Percentiles rank a stretch among this genome's conserved stretches.
Evolutionary conservation across 1,140 invertebrate genomes (phyloP).

Genomic region (Drosophila neocordata): DNA sequence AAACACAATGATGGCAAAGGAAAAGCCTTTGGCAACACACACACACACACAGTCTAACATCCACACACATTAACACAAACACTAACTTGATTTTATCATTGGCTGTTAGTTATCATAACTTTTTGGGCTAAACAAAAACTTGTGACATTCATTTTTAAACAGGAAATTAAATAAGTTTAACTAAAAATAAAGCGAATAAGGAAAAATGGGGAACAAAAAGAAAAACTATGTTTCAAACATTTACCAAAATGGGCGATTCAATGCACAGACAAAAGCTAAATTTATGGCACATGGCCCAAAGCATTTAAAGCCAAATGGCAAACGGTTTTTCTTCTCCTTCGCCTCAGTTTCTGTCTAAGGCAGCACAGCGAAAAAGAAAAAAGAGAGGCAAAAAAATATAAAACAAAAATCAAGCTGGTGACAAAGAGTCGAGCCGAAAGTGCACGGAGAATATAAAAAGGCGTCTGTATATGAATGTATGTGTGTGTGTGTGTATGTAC

Average conservation of each 20-base stretch:
- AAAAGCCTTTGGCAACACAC: background rate
- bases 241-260: background rate
- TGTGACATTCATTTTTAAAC: slow-evolving; percentile 5
- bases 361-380: background rate
- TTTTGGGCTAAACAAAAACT: slow-evolving; percentile 3
- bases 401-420: slow-evolving; percentile 3
- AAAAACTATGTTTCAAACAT: background rate
- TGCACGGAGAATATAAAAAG: background rate
- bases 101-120: slow-evolving; percentile 1
- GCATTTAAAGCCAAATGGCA: slow-evolving; percentile 8
- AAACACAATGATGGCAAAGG: background rate
- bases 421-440: background rate
- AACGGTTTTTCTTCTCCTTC: background rate
- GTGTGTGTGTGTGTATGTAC: slow-evolving; percentile 10
- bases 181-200: background rate
- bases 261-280: slow-evolving; percentile 1
- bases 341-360: background rate
- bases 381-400: background rate
- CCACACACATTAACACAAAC: background rate
- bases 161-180: slow-evolving; percentile 15
- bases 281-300: slow-evolving; percentile 1
- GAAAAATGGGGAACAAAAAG: background rate
- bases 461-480: slow-evolving; percentile 2
- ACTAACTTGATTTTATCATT: slow-evolving; percentile 16
- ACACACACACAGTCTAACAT: background rate